A percentile compares a stretch with the other conserved stretches of the same genome.
Conservation (phyloP, 1,140 invertebrate species). For the Papilio helenus region DNA sequence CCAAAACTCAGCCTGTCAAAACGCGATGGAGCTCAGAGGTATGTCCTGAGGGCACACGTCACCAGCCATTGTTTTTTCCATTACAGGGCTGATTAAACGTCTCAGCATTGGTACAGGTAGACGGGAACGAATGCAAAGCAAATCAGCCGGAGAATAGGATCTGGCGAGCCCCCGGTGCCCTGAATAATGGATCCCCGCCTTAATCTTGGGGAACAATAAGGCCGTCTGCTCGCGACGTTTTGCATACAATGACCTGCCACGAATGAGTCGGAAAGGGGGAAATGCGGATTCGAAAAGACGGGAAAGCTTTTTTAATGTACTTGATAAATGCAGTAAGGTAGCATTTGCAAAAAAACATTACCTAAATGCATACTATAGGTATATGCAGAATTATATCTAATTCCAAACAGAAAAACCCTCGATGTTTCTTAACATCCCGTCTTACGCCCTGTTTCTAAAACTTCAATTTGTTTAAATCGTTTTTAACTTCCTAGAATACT, state of each 20-base stretch:
- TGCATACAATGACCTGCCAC: slow-evolving; percentile 73
- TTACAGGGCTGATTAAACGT: slow-evolving; percentile 74
- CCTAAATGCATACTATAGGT: too few relatives aligned
- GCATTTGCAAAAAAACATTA: neutral
- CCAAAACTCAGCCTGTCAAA: slow-evolving; percentile 1
- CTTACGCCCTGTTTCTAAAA: too few relatives aligned
- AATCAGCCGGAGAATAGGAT: slow-evolving; percentile 68
- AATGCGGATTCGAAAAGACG: slow-evolving; percentile 45
- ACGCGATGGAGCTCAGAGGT: slow-evolving; percentile 37
- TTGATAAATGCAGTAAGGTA: slow-evolving; percentile 6
- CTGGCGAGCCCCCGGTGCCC: slow-evolving; percentile 49
- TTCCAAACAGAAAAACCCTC: too few relatives aligned
- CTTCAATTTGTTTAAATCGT: too few relatives aligned
- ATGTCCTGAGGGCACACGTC: slow-evolving; percentile 50
- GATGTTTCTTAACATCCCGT: too few relatives aligned
- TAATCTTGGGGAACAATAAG: slow-evolving; percentile 77
- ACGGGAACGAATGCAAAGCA: slow-evolving; percentile 53
- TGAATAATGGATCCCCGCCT: slow-evolving; percentile 66
- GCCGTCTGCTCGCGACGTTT: slow-evolving; percentile 69
- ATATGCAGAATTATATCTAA: too few relatives aligned
- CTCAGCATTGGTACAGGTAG: slow-evolving; percentile 61
- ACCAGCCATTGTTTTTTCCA: slow-evolving; percentile 69
- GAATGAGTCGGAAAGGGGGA: slow-evolving; percentile 50
- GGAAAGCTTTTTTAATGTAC: slow-evolving; percentile 33
- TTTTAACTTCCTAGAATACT: too few relatives aligned